Conservation (phyloP, 2,797 vertebrate genomes). For the Sciurus vulgaris region DNA sequence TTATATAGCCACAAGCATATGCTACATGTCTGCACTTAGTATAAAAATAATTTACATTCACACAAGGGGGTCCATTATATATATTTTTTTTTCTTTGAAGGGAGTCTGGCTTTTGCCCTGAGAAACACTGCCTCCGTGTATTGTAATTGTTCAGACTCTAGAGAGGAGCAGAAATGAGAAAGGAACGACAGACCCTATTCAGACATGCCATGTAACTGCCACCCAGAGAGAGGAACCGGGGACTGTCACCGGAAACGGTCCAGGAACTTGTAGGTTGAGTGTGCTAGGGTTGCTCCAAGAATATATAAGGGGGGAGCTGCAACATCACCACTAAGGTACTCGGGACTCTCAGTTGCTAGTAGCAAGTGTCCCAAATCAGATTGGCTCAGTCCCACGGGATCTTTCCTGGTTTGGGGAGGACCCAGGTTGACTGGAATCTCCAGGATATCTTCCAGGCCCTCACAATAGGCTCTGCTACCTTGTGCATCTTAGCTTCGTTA, state of each 20-base stretch:
- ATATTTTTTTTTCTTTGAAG: conserved; percentile 25
- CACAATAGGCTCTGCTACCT: not conserved
- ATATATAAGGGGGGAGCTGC: not conserved
- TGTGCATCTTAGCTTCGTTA: conserved; percentile 44
- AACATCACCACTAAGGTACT: fast-evolving
- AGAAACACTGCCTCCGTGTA: not conserved
- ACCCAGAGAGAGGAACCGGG: not conserved
- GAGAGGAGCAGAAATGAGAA: conserved; percentile 14
- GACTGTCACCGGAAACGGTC: not conserved
- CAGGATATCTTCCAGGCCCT: not conserved
- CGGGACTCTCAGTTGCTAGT: not conserved
- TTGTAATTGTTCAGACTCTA: not conserved
- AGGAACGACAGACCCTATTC: not conserved
- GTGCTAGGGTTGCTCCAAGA: not conserved
- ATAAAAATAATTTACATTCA: conserved; percentile 72
- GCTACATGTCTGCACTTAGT: conserved; percentile 47
- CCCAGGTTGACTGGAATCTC: not conserved
- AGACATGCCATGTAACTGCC: not conserved
- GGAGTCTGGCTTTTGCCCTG: not conserved
- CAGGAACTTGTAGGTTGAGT: too few species aligned
- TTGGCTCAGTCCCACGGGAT: not conserved
- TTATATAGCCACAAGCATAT: conserved; percentile 53
- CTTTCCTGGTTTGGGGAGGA: not conserved
- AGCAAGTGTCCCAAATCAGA: not conserved
- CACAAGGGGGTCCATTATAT: not conserved